These are phyloP conservation scores for Camelus dromedarius DNA, from an alignment of 2,113 vertebrate species.

Conservation along the genomic window DNA sequence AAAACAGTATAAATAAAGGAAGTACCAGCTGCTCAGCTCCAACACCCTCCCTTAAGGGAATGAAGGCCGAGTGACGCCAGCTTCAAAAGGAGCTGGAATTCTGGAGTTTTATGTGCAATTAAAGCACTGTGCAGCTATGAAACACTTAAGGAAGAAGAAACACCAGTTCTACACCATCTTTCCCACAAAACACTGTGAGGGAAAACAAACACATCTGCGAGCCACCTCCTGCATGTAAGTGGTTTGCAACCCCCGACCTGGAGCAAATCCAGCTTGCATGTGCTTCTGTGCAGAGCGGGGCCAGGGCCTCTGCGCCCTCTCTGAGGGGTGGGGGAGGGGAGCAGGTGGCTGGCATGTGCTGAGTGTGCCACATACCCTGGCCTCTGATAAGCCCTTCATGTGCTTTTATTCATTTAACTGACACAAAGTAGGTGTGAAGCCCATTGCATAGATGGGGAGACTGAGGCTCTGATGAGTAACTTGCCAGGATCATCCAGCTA, in stretches of 20 bases:
- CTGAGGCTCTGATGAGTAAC: no score
- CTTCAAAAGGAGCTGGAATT: not conserved
- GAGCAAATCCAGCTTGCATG: not conserved
- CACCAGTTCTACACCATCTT: accelerated
- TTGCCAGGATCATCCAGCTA: not conserved
- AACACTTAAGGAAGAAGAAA: not conserved
- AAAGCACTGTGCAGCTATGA: not conserved
- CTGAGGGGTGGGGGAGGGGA: no score
- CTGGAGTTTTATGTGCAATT: not conserved
- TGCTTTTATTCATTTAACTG: not conserved
- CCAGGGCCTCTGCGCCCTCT: not conserved
- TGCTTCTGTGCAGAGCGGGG: not conserved
- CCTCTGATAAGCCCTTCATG: not conserved
- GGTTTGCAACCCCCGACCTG: not conserved
- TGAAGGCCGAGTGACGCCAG: not conserved
- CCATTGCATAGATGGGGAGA: no score
- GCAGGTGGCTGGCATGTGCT: not conserved
- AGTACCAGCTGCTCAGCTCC: not conserved
- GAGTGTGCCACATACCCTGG: not conserved
- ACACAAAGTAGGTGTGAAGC: not conserved
- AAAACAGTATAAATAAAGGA: not conserved
- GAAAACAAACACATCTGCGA: not conserved
- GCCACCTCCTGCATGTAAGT: not conserved
- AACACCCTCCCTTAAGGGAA: not conserved
- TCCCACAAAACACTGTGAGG: not conserved